Evolutionary conservation across 1,140 invertebrate genomes (phyloP).

Genomic region (Thaumetopoea pityocampa): DNA sequence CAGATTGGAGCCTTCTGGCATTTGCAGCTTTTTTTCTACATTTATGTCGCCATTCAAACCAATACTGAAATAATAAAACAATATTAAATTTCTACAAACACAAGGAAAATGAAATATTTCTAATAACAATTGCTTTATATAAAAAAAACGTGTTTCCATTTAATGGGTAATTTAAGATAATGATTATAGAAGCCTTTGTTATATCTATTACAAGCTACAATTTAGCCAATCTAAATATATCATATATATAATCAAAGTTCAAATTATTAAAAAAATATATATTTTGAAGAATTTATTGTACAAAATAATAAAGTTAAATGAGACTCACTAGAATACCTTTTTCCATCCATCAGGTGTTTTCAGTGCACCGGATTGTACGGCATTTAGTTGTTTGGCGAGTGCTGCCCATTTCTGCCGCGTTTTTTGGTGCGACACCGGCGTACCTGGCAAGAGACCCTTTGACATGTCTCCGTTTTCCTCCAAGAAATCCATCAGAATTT

Average conservation of each 20-base stretch:
- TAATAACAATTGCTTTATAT: too few relatives aligned
- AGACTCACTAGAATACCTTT: conserved; percentile 34
- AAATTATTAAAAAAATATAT: too few relatives aligned
- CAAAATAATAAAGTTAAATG: conserved; percentile 3
- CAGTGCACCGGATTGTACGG: conserved; percentile 41
- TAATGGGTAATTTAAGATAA: too few relatives aligned
- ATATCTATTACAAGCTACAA: too few relatives aligned
- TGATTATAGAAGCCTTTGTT: too few relatives aligned
- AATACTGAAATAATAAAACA: conserved; percentile 48
- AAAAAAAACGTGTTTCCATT: too few relatives aligned
- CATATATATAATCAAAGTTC: too few relatives aligned
- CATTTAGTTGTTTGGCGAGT: conserved; percentile 51
- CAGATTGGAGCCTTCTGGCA: conserved; percentile 34
- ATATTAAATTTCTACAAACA: too few relatives aligned
- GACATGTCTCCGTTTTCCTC: conserved; percentile 56
- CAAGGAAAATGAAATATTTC: too few relatives aligned
- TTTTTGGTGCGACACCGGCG: conserved; percentile 35
- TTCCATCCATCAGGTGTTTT: conserved; percentile 61
- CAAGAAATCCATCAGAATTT: conserved; percentile 55
- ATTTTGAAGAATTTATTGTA: conserved; percentile 1
- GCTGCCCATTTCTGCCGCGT: conserved; percentile 47
- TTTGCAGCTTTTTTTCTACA: conserved; percentile 62
- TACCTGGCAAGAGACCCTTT: conserved; percentile 38
- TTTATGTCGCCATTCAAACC: conserved; percentile 64
- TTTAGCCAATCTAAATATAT: too few relatives aligned